These are phyloP conservation scores for Microcebus griseorufus DNA, from an alignment of 2,113 vertebrate species.

Conservation along the genomic window DNA sequence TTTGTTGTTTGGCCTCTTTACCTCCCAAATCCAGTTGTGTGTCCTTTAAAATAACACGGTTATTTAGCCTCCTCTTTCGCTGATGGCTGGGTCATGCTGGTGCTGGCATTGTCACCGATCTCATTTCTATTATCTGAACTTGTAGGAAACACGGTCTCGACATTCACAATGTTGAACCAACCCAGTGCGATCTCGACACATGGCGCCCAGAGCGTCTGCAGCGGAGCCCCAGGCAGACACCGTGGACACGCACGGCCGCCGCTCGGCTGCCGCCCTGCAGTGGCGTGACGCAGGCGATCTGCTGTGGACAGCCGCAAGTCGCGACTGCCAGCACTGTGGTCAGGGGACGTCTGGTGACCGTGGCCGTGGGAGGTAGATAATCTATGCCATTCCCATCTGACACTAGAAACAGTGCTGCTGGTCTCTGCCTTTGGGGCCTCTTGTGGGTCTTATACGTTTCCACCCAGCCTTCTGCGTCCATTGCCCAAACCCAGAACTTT, in stretches of 20 bases:
- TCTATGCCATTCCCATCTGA: fast-evolving
- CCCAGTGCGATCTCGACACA: neutral
- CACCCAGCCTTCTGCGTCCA: neutral
- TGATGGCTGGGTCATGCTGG: neutral
- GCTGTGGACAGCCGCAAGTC: neutral
- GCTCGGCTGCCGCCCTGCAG: fast-evolving
- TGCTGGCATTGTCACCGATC: fast-evolving
- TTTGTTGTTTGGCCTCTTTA: no score
- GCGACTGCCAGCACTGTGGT: fast-evolving
- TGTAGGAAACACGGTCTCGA: neutral
- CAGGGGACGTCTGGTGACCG: fast-evolving
- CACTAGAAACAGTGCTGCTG: neutral
- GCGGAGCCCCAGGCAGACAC: neutral
- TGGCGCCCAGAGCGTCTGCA: fast-evolving
- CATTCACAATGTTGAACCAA: neutral
- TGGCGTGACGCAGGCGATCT: fast-evolving
- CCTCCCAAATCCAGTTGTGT: neutral
- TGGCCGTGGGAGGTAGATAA: fast-evolving
- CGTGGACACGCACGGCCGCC: fast-evolving
- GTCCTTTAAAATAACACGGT: neutral
- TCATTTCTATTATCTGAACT: neutral
- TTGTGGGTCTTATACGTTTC: neutral
- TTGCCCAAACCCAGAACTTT: neutral
- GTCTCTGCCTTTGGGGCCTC: fast-evolving
- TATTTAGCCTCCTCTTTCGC: neutral